Evolutionary conservation across 2,797 vertebrate species (phyloP), one percentile per base, ranked within the genome.

Genomic region (Eurystomus glaucurus): DNA sequence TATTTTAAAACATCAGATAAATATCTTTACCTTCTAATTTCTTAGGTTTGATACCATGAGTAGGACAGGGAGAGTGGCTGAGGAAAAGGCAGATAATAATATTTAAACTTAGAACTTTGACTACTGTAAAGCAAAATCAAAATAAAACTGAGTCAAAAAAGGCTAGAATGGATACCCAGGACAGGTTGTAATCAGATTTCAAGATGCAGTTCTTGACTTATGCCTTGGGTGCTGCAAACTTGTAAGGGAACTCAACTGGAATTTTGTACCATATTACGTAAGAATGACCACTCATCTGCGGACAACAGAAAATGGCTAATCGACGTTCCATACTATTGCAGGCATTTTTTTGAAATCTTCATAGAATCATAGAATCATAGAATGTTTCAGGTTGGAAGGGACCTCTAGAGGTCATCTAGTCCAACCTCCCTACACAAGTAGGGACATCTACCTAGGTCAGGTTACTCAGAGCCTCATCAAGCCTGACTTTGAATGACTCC

Each of bases 1-100:
- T 82, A 21, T 76, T 89, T 84, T 13, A n/a, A 75, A 78, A 52
- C 5, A 45, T 64, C 62, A 76, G 20, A 78, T 66, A 86, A 76
- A 61, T 57, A 65, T 1, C 4, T 81, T 74, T 61, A 41, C 6
- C 8, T 94, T 80, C 52, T 66, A 17, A 75, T 41, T 2, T 55
- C 22, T 62, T 85, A 60, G 5, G 10, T 69, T 62, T 89, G 45
- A 72, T 51, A 58, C 1, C 4, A 1, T 50, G 1, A 83, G 15
- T 21, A 83, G n/a, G 12, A 58, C 31, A 83, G 41, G 88, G 15
- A 68, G 0, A 80, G 11, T 20, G 14, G 10, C 11, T 57, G 25
- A 58, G 35, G 78, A 83, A 74, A 80, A 41, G 4, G 6, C 29
- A 92, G 15, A 41, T 21, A 57, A 45, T 26, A 70, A 23, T 66